Percentiles rank a stretch among this genome's conserved stretches.
phyloP scores from a whole-genome alignment of 2,888 invertebrate genomes.

The Notodonta dromedarius region DNA sequence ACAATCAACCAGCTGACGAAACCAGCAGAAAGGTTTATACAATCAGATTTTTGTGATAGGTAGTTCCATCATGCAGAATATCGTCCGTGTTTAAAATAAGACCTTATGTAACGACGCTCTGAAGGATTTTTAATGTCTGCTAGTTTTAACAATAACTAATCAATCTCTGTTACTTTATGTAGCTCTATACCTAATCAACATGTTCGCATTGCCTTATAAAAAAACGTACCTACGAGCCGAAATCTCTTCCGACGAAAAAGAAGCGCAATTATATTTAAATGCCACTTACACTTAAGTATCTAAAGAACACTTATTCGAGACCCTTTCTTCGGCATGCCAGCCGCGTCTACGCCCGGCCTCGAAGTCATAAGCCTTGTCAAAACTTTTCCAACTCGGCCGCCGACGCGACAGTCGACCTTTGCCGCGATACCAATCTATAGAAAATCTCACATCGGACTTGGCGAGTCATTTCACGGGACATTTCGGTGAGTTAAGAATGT shows the following conservation, averaged over 20 bases:
- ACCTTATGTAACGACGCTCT: too few species aligned
- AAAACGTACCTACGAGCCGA: not conserved
- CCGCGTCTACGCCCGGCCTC: not conserved
- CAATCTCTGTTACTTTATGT: too few species aligned
- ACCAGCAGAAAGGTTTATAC: too few species aligned
- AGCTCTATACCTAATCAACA: too few species aligned
- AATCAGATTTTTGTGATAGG: too few species aligned
- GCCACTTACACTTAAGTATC: constrained; percentile 1
- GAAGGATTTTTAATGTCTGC: too few species aligned
- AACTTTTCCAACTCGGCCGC: not conserved
- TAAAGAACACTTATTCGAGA: not conserved
- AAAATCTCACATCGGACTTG: not conserved
- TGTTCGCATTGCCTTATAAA: too few species aligned
- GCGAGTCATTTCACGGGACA: not conserved
- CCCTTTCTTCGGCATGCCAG: not conserved
- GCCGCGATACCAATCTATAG: not conserved
- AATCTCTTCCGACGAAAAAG: not conserved
- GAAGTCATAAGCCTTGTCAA: constrained; percentile 4
- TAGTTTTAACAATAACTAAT: too few species aligned
- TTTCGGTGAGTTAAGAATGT: not conserved
- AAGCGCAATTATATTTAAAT: not conserved
- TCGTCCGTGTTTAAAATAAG: too few species aligned
- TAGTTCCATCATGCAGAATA: too few species aligned
- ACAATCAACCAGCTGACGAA: too few species aligned
- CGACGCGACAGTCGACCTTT: not conserved